A percentile compares a stretch with the other conserved stretches of the same genome.
Evolutionary conservation across 2,113 vertebrate genomes (phyloP).

Genomic region (Alectura lathami): DNA sequence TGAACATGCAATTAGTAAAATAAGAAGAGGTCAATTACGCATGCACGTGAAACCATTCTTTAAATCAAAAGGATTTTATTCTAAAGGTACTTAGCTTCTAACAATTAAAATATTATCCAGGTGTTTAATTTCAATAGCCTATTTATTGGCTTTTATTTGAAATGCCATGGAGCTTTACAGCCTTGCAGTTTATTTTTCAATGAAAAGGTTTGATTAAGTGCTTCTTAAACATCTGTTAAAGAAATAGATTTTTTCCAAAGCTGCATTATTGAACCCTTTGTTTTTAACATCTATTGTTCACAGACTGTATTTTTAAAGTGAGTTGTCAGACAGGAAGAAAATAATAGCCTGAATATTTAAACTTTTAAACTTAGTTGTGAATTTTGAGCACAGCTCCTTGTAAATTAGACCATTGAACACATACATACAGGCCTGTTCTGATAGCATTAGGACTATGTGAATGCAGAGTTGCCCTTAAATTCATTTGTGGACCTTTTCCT

Average conservation of each 20-base stretch:
- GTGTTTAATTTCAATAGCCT: neutral
- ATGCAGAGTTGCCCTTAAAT: neutral
- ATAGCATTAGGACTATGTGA: neutral
- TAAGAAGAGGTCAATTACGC: neutral
- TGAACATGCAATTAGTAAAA: neutral
- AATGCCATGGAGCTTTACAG: neutral
- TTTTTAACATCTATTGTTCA: neutral
- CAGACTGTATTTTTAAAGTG: neutral
- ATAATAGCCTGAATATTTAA: neutral
- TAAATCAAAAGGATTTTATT: neutral
- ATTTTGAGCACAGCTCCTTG: neutral
- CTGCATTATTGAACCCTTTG: neutral
- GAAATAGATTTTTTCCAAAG: neutral
- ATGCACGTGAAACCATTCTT: neutral
- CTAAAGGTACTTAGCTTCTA: neutral
- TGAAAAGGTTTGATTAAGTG: neutral
- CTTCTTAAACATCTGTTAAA: neutral
- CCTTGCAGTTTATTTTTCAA: neutral
- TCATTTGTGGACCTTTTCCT: neutral
- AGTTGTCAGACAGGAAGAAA: neutral
- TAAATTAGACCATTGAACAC: neutral
- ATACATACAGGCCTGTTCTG: accelerated
- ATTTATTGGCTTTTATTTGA: neutral
- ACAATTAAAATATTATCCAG: neutral
- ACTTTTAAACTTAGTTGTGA: neutral